Evolutionary conservation across 2,888 invertebrate species (phyloP), one percentile per base, ranked within the genome.

Genomic region (Patella pellucida): DNA sequence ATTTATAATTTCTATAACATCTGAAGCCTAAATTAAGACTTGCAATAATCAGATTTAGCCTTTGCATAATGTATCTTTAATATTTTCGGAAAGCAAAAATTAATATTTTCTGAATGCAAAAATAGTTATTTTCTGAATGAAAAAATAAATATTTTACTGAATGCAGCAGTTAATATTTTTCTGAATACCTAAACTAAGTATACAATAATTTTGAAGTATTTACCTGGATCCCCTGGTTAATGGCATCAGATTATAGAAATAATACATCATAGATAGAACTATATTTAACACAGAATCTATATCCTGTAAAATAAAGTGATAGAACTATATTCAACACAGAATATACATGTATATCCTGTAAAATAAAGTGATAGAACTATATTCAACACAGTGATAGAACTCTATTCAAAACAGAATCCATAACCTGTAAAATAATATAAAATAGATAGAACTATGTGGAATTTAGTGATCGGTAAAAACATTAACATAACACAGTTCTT

Each of bases 161-260:
- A 7, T 41, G 41, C 41, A 7, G 41, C 41, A 41, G 7, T 41
- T 41, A 41, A 41, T 7, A 41, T 41, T 41, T 5, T 7, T 41
- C 41, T 7, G 5, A 41, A 41, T 41, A 41, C 5, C 7, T 41
- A 41, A 41, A 41, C 5, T 41, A 0, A 68, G 16, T 14, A 70
- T 51, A 31, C 12, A n/a, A 50, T n/a, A 70, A 23, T 50, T 14
- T 23, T 27, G 0, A 72, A n/a, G 62, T 70, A 76, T 79, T 68
- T 77, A 87, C 87, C 85, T 87, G 52, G 87, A 85, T 27, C 87
- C 89, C 68, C 86, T 79, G n/a, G 89, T 85, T 50, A 89, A 79
- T 9, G 89, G 89, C 84, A 87, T 86, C 73, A 88, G 79, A 80
- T 89, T 89, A 79, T 87, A 88, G 78, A 89, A 86, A 78, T 88